Evolutionary conservation across 2,888 invertebrate species (phyloP).

Genomic region (Lamproptera curius): DNA sequence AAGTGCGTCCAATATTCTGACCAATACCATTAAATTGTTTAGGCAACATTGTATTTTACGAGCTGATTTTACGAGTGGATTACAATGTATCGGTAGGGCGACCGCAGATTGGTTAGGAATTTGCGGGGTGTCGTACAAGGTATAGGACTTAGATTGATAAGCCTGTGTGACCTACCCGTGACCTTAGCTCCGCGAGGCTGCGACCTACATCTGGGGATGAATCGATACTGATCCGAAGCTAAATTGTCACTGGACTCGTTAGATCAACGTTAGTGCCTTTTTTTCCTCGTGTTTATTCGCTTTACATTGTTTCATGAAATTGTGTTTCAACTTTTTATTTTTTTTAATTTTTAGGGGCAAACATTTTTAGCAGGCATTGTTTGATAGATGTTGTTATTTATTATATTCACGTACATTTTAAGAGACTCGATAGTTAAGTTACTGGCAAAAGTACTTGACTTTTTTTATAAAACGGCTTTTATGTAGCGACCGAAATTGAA

Average conservation of each 20-base stretch:
- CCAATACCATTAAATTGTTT: conserved; percentile 25
- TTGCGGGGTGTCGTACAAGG: conserved; percentile 23
- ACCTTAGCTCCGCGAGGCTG: conserved; percentile 78
- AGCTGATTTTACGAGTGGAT: conserved; percentile 42
- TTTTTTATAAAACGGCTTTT: too few species aligned
- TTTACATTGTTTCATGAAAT: too few species aligned
- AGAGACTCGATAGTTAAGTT: too few species aligned
- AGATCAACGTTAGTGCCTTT: background rate
- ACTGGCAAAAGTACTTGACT: too few species aligned
- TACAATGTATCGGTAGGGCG: conserved; percentile 24
- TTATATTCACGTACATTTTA: too few species aligned
- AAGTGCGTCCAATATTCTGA: conserved; percentile 21
- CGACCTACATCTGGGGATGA: conserved; percentile 69
- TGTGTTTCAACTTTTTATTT: too few species aligned
- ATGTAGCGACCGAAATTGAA: too few species aligned
- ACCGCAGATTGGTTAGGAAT: conserved; percentile 39
- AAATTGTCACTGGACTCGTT: conserved; percentile 3
- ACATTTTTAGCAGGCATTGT: too few species aligned
- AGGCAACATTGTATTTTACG: conserved; percentile 50
- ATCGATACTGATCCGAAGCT: conserved; percentile 52
- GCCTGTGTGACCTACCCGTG: conserved; percentile 66
- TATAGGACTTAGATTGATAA: conserved; percentile 38
- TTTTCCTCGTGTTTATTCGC: too few species aligned
- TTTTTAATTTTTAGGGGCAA: too few species aligned
- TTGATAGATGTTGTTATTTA: too few species aligned